Evolutionary conservation across 2,888 invertebrate genomes (phyloP).

Genomic region (Sturmia bella): DNA sequence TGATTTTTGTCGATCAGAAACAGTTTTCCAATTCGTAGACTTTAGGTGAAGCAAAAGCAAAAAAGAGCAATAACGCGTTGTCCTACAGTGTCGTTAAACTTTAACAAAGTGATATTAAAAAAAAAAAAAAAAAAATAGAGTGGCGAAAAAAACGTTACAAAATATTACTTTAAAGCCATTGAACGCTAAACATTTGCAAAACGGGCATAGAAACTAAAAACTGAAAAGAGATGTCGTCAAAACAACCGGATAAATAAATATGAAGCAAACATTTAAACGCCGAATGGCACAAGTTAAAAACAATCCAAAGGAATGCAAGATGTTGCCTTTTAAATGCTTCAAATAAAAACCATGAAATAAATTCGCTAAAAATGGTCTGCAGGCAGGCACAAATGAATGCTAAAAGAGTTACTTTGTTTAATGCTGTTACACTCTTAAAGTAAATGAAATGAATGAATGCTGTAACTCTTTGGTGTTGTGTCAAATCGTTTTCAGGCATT

Average conservation of each 20-base stretch:
- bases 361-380: conserved; percentile 12
- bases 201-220: conserved; percentile 8
- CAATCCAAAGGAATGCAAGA: conserved; percentile 63
- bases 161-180: conserved; percentile 61
- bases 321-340: conserved; percentile 55
- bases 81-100: conserved; percentile 76
- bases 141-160: conserved; percentile 63
- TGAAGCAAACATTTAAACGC: conserved; percentile 26
- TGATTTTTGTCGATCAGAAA: conserved; percentile 24
- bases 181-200: conserved; percentile 55
- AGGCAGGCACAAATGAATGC: neutral
- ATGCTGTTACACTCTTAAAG: neutral
- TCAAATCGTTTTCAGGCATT: too few relatives aligned
- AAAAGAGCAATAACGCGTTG: conserved; percentile 56
- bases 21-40: conserved; percentile 28
- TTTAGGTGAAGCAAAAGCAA: conserved; percentile 34
- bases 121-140: conserved; percentile 8
- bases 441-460: neutral
- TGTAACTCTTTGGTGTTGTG: neutral
- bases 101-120: conserved; percentile 69
- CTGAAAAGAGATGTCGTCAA: conserved; percentile 13
- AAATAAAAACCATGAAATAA: conserved; percentile 26
- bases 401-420: neutral
- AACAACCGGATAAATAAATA: conserved; percentile 60
- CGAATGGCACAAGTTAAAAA: conserved; percentile 36